Evolutionary conservation across 2,797 vertebrate species (phyloP).

Genomic region (Lutjanus campechanus): DNA sequence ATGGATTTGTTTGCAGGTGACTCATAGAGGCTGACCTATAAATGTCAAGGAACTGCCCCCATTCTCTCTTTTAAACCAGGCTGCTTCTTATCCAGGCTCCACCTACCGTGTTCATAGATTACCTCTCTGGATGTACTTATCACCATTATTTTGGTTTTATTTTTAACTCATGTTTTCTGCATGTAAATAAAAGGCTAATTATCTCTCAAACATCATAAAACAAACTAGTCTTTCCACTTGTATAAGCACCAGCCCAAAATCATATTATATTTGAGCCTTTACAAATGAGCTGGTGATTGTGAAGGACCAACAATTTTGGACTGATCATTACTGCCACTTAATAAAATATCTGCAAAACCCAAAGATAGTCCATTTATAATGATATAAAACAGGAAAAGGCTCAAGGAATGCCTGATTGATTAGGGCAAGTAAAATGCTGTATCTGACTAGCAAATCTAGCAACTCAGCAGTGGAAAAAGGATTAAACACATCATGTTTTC

Average conservation of each 20-base stretch:
- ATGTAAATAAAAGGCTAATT: slow-evolving; percentile 13
- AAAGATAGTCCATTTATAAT: background rate
- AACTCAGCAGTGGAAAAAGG: too few species aligned
- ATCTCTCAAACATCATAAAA: slow-evolving; percentile 41
- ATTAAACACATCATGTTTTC: too few species aligned
- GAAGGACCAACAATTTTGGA: background rate
- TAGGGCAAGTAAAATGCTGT: too few species aligned
- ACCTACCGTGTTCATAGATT: slow-evolving; percentile 38
- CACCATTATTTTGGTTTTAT: background rate
- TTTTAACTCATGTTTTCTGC: slow-evolving; percentile 10
- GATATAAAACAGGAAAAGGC: background rate
- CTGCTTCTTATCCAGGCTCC: slow-evolving; percentile 27
- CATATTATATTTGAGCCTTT: slow-evolving; percentile 13
- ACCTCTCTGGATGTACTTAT: slow-evolving; percentile 3
- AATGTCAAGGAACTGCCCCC: slow-evolving; percentile 65
- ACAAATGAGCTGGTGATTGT: slow-evolving; percentile 32
- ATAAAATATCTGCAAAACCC: slow-evolving; percentile 5
- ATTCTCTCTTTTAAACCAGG: slow-evolving; percentile 46
- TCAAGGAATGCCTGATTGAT: too few species aligned
- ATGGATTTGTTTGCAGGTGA: slow-evolving; percentile 44
- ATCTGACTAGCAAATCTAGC: too few species aligned
- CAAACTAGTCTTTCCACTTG: slow-evolving; percentile 19
- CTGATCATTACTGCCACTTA: slow-evolving; percentile 19
- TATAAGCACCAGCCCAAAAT: slow-evolving; percentile 9
- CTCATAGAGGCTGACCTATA: slow-evolving; percentile 64